Conservation (phyloP, 2,113 vertebrate genomes). For the Cochlearius cochlearius region DNA sequence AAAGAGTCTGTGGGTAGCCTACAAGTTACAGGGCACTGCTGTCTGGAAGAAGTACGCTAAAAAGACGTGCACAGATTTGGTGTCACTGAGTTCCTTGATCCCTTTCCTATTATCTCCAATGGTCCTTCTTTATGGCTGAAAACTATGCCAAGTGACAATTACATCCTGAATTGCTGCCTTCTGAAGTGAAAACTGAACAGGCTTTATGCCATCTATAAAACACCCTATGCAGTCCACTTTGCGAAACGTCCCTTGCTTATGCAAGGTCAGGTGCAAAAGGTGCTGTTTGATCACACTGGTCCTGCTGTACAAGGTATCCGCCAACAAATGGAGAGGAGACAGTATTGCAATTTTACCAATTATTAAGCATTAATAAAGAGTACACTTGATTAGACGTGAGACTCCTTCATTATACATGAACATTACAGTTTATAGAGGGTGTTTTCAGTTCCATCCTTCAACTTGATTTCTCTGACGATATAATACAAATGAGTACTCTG, state of each 20-base stretch:
- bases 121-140: neutral
- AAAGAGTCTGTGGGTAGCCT: neutral
- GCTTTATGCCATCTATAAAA: constrained; percentile 11
- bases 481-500: neutral
- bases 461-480: neutral
- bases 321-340: neutral
- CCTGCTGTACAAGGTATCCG: neutral
- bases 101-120: neutral
- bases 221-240: neutral
- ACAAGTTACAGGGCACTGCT: neutral
- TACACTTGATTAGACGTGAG: neutral
- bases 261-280: neutral
- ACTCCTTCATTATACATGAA: neutral
- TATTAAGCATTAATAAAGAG: neutral
- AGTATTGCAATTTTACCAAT: neutral
- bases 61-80: neutral
- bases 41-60: neutral
- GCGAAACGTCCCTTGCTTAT: neutral
- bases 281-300: neutral
- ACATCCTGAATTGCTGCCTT: neutral
- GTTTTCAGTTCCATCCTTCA: neutral
- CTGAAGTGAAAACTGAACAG: neutral
- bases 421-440: neutral
- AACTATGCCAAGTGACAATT: neutral
- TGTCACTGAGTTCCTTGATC: neutral